phyloP scores from a whole-genome alignment of 2,113 vertebrate species.

The Empidonax traillii region DNA sequence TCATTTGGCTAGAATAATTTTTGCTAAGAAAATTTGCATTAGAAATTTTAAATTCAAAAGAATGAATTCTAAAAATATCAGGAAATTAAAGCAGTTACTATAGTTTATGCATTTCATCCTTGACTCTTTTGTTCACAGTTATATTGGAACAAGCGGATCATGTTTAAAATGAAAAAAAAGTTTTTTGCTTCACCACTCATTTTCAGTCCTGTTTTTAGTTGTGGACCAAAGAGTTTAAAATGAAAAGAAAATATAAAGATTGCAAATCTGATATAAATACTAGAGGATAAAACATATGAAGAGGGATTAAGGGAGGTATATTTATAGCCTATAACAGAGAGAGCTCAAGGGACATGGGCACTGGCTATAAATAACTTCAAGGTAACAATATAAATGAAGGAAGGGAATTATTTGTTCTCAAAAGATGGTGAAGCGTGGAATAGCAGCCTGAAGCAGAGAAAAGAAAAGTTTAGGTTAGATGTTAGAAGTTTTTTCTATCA shows the following conservation, averaged over 20 bases:
- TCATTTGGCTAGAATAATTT: background rate
- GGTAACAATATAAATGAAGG: constrained; percentile 68
- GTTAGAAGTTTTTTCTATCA: constrained; percentile 1
- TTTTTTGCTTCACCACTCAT: background rate
- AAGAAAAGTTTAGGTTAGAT: constrained; percentile 21
- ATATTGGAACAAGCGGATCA: background rate
- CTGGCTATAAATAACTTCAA: constrained; percentile 70
- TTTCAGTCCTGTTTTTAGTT: background rate
- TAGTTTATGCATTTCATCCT: background rate
- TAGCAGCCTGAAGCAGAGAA: constrained; percentile 33
- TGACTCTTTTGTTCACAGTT: background rate
- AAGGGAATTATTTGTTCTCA: constrained; percentile 67
- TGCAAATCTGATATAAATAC: constrained; percentile 45
- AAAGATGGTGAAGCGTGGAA: constrained; percentile 27
- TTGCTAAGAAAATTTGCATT: background rate
- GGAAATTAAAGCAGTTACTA: background rate
- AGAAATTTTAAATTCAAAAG: background rate
- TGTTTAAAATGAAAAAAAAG: background rate
- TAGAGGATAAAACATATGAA: constrained; percentile 50
- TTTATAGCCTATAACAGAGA: constrained; percentile 60
- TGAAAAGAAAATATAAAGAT: constrained; percentile 17
- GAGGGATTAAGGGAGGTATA: constrained; percentile 63
- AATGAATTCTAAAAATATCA: background rate
- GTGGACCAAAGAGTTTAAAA: background rate
- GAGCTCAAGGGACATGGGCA: constrained; percentile 35